Evolutionary conservation across 2,797 vertebrate genomes (phyloP), one percentile per base, ranked within the genome.

Genomic region (Harpagifer antarcticus): DNA sequence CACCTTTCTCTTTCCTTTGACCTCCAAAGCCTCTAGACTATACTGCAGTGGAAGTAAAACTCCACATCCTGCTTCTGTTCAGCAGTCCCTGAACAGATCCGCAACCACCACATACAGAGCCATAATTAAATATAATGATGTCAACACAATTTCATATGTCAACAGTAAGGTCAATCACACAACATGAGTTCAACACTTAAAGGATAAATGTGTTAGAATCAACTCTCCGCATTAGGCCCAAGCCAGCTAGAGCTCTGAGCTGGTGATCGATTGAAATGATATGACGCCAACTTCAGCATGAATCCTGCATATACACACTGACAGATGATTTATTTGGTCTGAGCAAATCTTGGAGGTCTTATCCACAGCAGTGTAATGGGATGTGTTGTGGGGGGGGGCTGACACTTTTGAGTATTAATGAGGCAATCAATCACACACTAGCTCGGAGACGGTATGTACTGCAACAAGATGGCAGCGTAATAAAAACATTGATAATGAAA

Each of bases 371-470:
- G 81, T 44, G 79, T 81, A 77, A 64, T 19, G 44, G 68, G 72
- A 47, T 57, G 66, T 59, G 72, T 78, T 65, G 76, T 40, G 53
- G 27, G 3, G 52, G 67, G 27, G 52, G 67, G 77, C 74, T 79
- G 62, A 64, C 9, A 64, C 76, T 76, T 89, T 64, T 68, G 58
- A 74, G 69, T 72, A 81, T 88, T 91, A 90, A 92, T 89, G 79
- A 92, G 81, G 79, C 79, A 68, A 90, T 94, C 87, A 79, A 91
- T 94, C 88, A 91, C 58, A 42, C 53, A 5, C 54, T 42, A 72
- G 78, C 78, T 81, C 74, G 78, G 62, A 81, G 74, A 80, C 62
- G 68, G 68, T 9, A 56, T 73, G 65, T 60, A 62, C 64, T 37
- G 57, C 64, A 79, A 50, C 66, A 60, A 74, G 75, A 79, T 56